Evolutionary conservation across 1,140 invertebrate genomes (phyloP).

Genomic region (Orius insidiosus): DNA sequence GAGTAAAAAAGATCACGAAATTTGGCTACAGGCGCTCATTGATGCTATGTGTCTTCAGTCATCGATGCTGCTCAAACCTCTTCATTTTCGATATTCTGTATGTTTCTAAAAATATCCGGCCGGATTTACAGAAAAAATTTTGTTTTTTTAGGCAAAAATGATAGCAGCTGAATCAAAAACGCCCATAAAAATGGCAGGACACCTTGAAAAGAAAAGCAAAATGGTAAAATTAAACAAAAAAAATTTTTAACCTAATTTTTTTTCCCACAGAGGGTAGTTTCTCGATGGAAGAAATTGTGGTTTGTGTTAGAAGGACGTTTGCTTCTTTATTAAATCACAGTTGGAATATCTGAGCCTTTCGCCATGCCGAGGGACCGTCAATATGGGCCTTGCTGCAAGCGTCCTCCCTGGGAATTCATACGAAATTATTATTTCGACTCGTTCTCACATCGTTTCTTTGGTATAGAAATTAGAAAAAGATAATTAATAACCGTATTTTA

Average conservation of each 20-base stretch:
- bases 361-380: constrained; percentile 33
- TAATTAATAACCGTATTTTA: constrained; percentile 23
- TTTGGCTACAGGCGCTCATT: constrained; percentile 29
- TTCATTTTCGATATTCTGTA: too few species aligned
- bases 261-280: constrained; percentile 26
- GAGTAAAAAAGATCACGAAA: constrained; percentile 24
- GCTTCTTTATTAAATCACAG: constrained; percentile 33
- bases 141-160: too few species aligned
- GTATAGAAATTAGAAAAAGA: constrained; percentile 22
- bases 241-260: background rate
- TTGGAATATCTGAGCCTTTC: constrained; percentile 32
- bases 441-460: constrained; percentile 29
- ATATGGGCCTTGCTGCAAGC: constrained; percentile 28
- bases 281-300: constrained; percentile 33
- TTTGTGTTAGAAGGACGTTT: constrained; percentile 34
- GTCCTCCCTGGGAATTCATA: constrained; percentile 24
- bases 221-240: constrained; percentile 24
- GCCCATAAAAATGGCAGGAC: constrained; percentile 27
- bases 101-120: too few species aligned
- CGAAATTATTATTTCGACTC: constrained; percentile 26
- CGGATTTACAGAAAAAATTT: too few species aligned
- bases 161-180: constrained; percentile 12
- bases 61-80: too few species aligned
- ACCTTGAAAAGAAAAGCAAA: constrained; percentile 30
- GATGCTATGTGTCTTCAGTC: constrained; percentile 24